Evolutionary conservation across 2,797 vertebrate species (phyloP).

Genomic region (Anableps anableps): DNA sequence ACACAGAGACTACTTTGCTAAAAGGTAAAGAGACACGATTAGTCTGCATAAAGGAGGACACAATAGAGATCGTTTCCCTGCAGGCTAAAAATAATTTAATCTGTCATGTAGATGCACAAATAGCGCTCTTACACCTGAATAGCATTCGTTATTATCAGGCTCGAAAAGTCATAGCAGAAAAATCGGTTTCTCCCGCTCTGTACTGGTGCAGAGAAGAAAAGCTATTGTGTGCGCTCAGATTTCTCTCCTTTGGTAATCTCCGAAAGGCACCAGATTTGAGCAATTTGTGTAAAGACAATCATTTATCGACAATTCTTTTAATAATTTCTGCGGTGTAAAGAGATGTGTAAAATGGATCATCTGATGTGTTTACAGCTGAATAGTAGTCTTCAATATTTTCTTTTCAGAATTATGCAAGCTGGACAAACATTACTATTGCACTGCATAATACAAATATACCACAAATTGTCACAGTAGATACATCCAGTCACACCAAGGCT

Average conservation of each 20-base stretch:
- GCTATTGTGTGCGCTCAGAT: slow-evolving; percentile 58
- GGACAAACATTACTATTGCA: slow-evolving; percentile 8
- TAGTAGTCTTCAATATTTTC: slow-evolving; percentile 1
- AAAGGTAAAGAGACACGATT: slow-evolving; percentile 73
- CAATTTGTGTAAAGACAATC: slow-evolving; percentile 39
- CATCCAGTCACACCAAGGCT: neutral
- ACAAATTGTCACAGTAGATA: slow-evolving; percentile 21
- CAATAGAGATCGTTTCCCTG: slow-evolving; percentile 66
- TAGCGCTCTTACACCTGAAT: slow-evolving; percentile 73
- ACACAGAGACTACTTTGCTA: slow-evolving; percentile 66
- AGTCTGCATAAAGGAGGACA: slow-evolving; percentile 60
- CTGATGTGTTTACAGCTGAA: slow-evolving; percentile 2
- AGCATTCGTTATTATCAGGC: slow-evolving; percentile 70
- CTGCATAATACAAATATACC: slow-evolving; percentile 14
- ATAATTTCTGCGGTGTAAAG: slow-evolving; percentile 19
- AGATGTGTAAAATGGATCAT: slow-evolving; percentile 9
- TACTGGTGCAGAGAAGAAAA: slow-evolving; percentile 37
- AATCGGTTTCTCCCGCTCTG: slow-evolving; percentile 65
- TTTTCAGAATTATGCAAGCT: slow-evolving; percentile 10
- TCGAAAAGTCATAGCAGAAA: slow-evolving; percentile 66
- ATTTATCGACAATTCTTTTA: slow-evolving; percentile 30
- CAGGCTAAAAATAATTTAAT: slow-evolving; percentile 82
- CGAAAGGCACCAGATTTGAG: slow-evolving; percentile 64
- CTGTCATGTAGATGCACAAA: slow-evolving; percentile 76
- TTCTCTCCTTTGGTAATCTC: slow-evolving; percentile 62